Percentiles rank a stretch among this genome's conserved stretches.
Conservation (phyloP, 2,113 vertebrate genomes). For the Cervus canadensis region DNA sequence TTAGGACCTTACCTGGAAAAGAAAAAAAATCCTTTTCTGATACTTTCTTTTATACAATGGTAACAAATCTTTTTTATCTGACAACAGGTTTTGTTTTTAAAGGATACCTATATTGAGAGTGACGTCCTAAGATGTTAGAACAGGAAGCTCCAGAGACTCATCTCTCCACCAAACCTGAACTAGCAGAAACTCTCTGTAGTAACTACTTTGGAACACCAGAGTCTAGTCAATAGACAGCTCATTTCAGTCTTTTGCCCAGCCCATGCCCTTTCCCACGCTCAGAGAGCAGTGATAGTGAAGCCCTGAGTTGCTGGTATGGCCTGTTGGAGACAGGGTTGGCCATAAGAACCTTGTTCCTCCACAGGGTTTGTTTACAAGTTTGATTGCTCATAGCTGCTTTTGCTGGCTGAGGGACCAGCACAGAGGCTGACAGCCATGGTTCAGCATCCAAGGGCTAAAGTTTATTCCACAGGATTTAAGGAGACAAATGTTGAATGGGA, state of each 20-base stretch:
- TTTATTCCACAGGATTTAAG: not conserved
- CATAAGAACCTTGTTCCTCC: not conserved
- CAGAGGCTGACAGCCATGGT: not conserved
- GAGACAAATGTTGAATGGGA: not conserved
- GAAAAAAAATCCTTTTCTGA: not conserved
- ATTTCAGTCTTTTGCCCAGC: not conserved
- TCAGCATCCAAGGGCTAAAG: not conserved
- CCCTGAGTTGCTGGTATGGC: not conserved
- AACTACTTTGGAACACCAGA: not conserved
- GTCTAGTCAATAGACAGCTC: not conserved
- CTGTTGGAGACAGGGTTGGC: not conserved
- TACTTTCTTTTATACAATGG: not conserved
- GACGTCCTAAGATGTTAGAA: not conserved
- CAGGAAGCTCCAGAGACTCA: not conserved
- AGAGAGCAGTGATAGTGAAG: not conserved
- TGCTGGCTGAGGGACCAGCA: not conserved
- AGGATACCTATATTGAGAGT: not conserved
- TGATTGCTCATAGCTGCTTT: not conserved
- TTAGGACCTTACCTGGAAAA: not conserved
- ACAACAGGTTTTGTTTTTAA: not conserved
- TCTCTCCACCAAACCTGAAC: not conserved
- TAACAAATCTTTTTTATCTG: not conserved
- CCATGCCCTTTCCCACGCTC: not conserved
- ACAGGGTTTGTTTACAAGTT: not conserved
- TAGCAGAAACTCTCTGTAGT: not conserved